These are phyloP conservation scores for Ciconia boyciana DNA, from an alignment of 2,113 vertebrate genomes.

Conservation along the genomic window DNA sequence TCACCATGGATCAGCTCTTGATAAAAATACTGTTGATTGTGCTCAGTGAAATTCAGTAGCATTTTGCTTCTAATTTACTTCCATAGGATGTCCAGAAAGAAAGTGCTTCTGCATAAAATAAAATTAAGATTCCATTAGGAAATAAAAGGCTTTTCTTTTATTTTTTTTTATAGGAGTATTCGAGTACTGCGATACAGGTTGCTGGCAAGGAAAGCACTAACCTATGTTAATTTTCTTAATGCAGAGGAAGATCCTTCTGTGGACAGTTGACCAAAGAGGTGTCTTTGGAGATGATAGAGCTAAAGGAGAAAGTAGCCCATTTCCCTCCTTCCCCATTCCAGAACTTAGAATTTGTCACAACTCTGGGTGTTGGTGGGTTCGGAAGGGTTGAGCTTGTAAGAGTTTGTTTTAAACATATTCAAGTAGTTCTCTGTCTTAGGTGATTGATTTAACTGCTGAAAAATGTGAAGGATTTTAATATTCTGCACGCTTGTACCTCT, in stretches of 20 bases:
- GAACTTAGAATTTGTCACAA: conserved; percentile 85
- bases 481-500: background rate
- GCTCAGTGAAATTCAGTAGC: background rate
- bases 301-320: conserved; percentile 81
- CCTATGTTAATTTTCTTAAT: background rate
- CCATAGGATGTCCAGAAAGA: background rate
- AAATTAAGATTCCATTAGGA: background rate
- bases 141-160: background rate
- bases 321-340: conserved; percentile 82
- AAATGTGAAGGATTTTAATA: background rate
- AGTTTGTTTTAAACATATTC: conserved; percentile 68
- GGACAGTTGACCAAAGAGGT: conserved; percentile 64
- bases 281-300: conserved; percentile 77
- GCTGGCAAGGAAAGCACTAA: background rate
- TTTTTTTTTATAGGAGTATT: background rate
- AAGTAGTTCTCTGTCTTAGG: background rate
- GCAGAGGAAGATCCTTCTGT: conserved; percentile 69
- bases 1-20: background rate
- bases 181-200: background rate
- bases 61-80: background rate
- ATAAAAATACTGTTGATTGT: background rate
- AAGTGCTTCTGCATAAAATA: background rate
- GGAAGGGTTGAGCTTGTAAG: conserved; percentile 96
- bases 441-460: background rate
- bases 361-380: conserved; percentile 92